Evolutionary conservation across 2,888 invertebrate species (phyloP), one percentile per base, ranked within the genome.

Genomic region (Drosophila barbarae): DNA sequence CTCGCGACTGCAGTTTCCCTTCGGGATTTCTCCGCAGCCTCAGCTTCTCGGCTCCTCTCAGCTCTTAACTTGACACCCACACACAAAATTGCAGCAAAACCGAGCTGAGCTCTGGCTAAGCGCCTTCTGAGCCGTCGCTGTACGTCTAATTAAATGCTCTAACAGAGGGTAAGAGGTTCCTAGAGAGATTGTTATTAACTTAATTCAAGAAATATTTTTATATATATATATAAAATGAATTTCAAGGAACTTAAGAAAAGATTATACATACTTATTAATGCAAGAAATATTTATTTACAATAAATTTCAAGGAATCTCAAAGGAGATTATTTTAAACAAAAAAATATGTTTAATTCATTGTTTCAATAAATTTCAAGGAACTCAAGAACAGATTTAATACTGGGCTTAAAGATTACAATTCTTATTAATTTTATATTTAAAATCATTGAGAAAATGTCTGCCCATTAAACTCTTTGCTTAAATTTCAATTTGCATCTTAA

Each of bases 11-110:
- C 66, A 61, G 47, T 76, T 70, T 80, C 60, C 61, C 69, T 65
- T 38, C 44, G 47, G 41, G 54, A 32, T 39, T 55, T 39, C 35
- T 23, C 15, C 23, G 36, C 21, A 8, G 32, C 23, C 23, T 30
- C 35, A 34, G n/a, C 15, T 13, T 3, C 39, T 5, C 39, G 13
- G 41, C 18, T 21, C 21, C 12, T n/a, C 10, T n/a, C 18, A 38
- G 61, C 42, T 42, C 50, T 69, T 64, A 52, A 71, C 72, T 67
- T 70, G 74, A 82, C 82, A 76, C 86, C 82, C 85, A 86, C 82
- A 65, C 83, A 57, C 69, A 67, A 50, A 36, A 51, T 41, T 47
- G 28, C 56, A 64, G 71, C 71, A 67, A 51, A 51, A 15, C 57
- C 5, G 26, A 26, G 26, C 26, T 57, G 41, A 55, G 47, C 21